Conservation (phyloP, 2,797 vertebrate genomes). For the Lithobates sylvaticus region DNA sequence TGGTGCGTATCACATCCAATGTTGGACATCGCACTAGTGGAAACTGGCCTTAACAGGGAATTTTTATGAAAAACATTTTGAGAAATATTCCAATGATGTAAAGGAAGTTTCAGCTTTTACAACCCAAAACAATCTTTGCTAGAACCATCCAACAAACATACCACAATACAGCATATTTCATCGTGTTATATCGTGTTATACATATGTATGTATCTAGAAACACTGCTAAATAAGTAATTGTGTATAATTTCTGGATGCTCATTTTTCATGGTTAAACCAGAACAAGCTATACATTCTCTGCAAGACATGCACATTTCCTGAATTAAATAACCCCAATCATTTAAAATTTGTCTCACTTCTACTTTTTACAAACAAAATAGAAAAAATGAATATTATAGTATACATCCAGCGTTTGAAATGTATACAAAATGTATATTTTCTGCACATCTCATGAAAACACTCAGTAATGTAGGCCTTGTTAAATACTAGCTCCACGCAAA, state of each 20-base stretch:
- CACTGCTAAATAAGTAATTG: neutral
- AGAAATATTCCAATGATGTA: neutral
- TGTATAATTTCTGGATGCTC: neutral
- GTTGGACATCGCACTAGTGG: too few relatives aligned
- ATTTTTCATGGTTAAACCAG: constrained; percentile 23
- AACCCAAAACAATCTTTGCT: neutral
- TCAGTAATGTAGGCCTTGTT: neutral
- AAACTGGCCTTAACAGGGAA: neutral
- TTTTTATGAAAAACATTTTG: neutral
- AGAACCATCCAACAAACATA: constrained; percentile 8
- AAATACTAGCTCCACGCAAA: neutral
- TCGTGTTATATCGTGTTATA: constrained; percentile 11
- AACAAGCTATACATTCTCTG: constrained; percentile 11
- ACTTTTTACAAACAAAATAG: neutral
- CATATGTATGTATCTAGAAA: neutral
- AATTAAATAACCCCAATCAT: constrained; percentile 8
- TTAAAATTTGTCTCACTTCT: constrained; percentile 6
- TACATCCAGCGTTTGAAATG: constrained; percentile 13
- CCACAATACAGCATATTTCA: constrained; percentile 28
- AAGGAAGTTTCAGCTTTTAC: neutral
- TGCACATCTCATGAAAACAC: constrained; percentile 2
- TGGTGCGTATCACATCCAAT: too few relatives aligned
- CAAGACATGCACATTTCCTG: constrained; percentile 30
- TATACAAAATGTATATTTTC: constrained; percentile 16
- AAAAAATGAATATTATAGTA: constrained; percentile 8